phyloP scores from a whole-genome alignment of 2,797 vertebrate species.

The Acanthurus leucopareius region DNA sequence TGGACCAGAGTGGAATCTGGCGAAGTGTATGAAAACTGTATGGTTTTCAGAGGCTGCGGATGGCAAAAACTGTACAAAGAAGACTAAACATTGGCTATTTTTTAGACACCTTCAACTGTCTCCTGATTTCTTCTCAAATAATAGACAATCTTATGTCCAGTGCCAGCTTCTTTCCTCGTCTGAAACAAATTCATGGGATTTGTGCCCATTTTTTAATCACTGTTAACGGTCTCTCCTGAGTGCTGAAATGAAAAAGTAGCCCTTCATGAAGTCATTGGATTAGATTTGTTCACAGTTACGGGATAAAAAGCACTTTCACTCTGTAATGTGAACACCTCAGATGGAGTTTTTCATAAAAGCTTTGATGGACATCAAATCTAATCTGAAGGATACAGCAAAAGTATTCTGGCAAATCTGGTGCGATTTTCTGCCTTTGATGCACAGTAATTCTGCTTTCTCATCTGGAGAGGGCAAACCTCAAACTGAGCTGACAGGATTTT shows the following conservation, averaged over 20 bases:
- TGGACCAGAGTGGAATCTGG: conserved; percentile 16
- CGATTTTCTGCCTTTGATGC: conserved; percentile 71
- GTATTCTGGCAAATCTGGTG: conserved; percentile 75
- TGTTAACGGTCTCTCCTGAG: conserved; percentile 67
- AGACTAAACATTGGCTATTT: background rate
- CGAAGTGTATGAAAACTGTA: conserved; percentile 28
- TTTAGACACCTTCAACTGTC: background rate
- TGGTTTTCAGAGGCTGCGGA: conserved; percentile 5
- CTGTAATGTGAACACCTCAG: conserved; percentile 72
- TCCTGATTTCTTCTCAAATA: background rate
- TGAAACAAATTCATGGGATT: conserved; percentile 51
- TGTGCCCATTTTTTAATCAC: conserved; percentile 62
- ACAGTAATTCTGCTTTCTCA: conserved; percentile 69
- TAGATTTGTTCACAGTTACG: conserved; percentile 72
- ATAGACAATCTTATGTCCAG: conserved; percentile 23
- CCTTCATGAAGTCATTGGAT: conserved; percentile 71
- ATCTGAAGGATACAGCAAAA: conserved; percentile 73
- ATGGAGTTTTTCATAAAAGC: conserved; percentile 75
- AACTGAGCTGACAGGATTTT: conserved; percentile 65
- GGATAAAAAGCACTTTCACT: conserved; percentile 72
- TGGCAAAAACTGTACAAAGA: conserved; percentile 22
- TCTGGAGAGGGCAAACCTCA: conserved; percentile 75
- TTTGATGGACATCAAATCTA: conserved; percentile 82
- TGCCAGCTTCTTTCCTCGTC: conserved; percentile 34
- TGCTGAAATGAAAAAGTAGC: conserved; percentile 75